Evolutionary conservation across 2,797 vertebrate species (phyloP).

Genomic region (Lepus oiostolus): DNA sequence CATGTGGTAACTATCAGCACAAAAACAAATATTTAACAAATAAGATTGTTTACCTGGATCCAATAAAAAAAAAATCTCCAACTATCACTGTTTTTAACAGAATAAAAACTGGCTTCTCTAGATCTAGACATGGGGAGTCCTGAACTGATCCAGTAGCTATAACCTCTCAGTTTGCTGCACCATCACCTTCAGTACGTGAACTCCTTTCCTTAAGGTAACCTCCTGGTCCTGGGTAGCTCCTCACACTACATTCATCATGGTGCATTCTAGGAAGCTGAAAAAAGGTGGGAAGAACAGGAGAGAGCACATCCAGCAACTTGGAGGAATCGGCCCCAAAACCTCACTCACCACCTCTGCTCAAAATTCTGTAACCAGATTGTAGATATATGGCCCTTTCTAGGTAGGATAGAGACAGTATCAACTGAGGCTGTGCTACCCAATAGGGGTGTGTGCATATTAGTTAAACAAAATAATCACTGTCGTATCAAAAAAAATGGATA

Average conservation of each 20-base stretch:
- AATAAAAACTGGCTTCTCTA: conserved; percentile 19
- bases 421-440: not conserved
- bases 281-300: not conserved
- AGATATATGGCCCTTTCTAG: not conserved
- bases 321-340: not conserved
- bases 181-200: not conserved
- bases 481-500: not conserved
- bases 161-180: not conserved
- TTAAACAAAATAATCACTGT: conserved; percentile 20
- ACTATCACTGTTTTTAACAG: not conserved
- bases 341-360: not conserved
- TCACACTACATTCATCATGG: not conserved
- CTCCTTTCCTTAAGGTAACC: not conserved
- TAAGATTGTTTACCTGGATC: conserved; percentile 1
- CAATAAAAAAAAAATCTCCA: not conserved
- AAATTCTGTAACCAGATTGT: not conserved
- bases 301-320: not conserved
- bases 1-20: not conserved
- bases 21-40: not conserved
- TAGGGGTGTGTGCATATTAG: not conserved
- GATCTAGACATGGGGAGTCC: not conserved
- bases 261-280: not conserved
- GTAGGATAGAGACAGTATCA: not conserved
- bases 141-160: not conserved
- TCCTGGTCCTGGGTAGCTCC: not conserved